These are phyloP conservation scores for Sebastes cheni DNA, from an alignment of 2,797 vertebrate species.

Conservation along the genomic window DNA sequence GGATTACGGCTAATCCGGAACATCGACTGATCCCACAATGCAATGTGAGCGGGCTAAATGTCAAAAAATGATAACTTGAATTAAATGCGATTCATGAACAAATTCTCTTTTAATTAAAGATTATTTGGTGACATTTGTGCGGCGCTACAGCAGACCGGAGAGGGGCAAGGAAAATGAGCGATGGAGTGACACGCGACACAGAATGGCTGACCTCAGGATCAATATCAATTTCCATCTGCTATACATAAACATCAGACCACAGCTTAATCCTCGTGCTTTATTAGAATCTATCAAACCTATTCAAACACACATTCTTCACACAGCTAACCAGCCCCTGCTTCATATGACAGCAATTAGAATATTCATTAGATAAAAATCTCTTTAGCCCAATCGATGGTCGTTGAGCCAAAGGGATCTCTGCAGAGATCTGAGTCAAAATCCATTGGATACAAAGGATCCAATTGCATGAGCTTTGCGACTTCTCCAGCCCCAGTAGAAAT, in stretches of 20 bases:
- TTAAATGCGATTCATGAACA: constrained; percentile 31
- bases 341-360: constrained; percentile 67
- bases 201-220: constrained; percentile 43
- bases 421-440: constrained; percentile 68
- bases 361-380: constrained; percentile 72
- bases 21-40: constrained; percentile 68
- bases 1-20: constrained; percentile 75
- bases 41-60: constrained; percentile 49
- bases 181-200: constrained; percentile 16
- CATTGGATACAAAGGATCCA: constrained; percentile 69
- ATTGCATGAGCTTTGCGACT: constrained; percentile 68
- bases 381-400: constrained; percentile 58
- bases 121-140: constrained; percentile 38
- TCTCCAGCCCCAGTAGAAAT: constrained; percentile 54
- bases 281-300: constrained; percentile 61
- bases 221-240: constrained; percentile 55
- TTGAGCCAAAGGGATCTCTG: constrained; percentile 62
- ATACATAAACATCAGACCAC: constrained; percentile 68
- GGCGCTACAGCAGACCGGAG: background rate
- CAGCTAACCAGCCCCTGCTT: constrained; percentile 26
- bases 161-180: constrained; percentile 6
- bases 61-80: constrained; percentile 52
- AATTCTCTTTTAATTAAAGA: constrained; percentile 51
- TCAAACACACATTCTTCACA: constrained; percentile 57
- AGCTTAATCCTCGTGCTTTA: constrained; percentile 63